These are phyloP conservation scores for Zapus hudsonius DNA, from an alignment of 2,113 vertebrate genomes.

Conservation along the genomic window DNA sequence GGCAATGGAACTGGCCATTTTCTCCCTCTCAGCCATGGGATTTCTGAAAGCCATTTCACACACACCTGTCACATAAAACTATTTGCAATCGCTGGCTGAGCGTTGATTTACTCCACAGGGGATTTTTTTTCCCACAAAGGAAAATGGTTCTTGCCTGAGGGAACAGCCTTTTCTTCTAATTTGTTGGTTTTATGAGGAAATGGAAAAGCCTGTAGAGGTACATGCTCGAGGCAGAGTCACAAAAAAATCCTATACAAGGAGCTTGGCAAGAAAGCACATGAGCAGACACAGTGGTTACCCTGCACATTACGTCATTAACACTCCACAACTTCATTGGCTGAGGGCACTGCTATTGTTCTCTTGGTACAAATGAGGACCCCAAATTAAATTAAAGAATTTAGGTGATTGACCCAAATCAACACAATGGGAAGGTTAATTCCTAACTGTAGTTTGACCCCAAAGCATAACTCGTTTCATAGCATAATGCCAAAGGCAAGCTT, in stretches of 20 bases:
- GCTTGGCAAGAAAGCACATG: neutral
- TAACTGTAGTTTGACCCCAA: neutral
- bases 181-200: neutral
- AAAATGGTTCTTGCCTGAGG: neutral
- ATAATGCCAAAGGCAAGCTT: neutral
- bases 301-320: neutral
- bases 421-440: neutral
- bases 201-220: neutral
- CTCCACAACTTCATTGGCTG: neutral
- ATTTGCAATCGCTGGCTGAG: neutral
- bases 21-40: neutral
- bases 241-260: neutral
- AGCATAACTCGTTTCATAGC: no score
- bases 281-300: neutral
- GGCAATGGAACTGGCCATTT: neutral
- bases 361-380: neutral
- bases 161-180: neutral
- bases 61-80: neutral
- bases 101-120: slow-evolving; percentile 24
- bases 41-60: slow-evolving; percentile 8
- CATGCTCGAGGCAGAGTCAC: neutral
- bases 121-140: neutral
- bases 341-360: neutral
- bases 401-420: neutral
- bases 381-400: neutral